A percentile compares a stretch with the other conserved stretches of the same genome.
Evolutionary conservation across 2,113 vertebrate species (phyloP).

Genomic region (Bucco capensis): DNA sequence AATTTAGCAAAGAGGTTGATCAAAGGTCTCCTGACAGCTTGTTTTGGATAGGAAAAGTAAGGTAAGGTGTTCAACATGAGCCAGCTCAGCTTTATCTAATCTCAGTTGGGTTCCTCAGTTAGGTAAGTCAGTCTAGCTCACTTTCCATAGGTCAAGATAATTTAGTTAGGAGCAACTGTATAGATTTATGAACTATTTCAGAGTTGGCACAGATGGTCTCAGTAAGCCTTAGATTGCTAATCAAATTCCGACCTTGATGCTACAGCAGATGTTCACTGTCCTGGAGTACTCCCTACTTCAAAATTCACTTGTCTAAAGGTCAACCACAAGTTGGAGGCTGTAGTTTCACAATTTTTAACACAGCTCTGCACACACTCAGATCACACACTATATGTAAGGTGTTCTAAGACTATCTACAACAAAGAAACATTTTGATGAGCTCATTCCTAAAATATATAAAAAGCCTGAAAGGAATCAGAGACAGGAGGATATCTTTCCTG

Average conservation of each 20-base stretch:
- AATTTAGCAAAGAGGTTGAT: background rate
- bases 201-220: background rate
- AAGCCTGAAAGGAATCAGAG: background rate
- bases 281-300: background rate
- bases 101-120: background rate
- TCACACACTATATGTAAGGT: background rate
- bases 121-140: background rate
- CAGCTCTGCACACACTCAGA: background rate
- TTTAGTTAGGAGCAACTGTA: background rate
- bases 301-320: background rate
- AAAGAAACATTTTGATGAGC: background rate
- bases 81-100: background rate
- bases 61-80: background rate
- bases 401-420: background rate
- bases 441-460: background rate
- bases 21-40: background rate
- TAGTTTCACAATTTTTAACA: background rate
- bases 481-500: background rate
- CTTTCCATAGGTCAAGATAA: background rate
- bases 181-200: background rate
- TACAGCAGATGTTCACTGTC: background rate
- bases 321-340: accelerated
- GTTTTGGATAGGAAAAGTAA: background rate
- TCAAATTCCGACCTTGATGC: background rate
- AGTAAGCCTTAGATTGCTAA: background rate